Percentiles rank a stretch among this genome's conserved stretches.
phyloP scores from a whole-genome alignment of 2,888 invertebrate species.

The Lepidonotus clava region DNA sequence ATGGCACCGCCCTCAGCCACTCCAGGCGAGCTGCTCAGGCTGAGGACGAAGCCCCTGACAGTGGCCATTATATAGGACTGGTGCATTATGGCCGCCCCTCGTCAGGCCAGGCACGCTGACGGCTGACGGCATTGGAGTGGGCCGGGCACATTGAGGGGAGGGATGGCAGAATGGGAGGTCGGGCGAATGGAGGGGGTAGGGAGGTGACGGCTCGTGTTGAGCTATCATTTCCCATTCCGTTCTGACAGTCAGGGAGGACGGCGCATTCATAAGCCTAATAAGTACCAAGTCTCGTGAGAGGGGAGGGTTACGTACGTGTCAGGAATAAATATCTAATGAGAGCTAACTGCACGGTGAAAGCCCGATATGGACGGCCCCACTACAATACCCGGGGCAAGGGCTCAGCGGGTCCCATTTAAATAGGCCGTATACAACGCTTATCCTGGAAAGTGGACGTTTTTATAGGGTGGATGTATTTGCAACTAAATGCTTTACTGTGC shows the following conservation, averaged over 20 bases:
- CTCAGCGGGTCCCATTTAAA: no score
- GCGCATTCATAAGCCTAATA: slow-evolving; percentile 27
- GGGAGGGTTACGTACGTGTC: slow-evolving; percentile 6
- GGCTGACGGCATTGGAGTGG: neutral
- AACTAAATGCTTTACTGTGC: no score
- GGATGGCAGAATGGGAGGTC: neutral
- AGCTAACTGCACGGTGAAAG: neutral
- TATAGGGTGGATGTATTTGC: no score
- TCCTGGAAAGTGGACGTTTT: no score
- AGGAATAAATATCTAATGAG: slow-evolving; percentile 38
- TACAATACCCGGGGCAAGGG: no score
- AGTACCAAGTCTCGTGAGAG: neutral
- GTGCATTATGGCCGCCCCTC: neutral
- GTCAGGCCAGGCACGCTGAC: neutral
- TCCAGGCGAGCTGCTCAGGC: no score
- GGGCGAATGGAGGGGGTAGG: neutral
- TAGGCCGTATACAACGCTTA: no score
- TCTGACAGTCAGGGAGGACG: neutral
- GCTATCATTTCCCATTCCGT: slow-evolving; percentile 5
- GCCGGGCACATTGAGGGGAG: neutral
- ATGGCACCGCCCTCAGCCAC: no score
- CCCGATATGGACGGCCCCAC: no score
- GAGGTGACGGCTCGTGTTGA: neutral
- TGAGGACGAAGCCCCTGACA: neutral
- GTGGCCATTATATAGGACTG: neutral